phyloP scores from a whole-genome alignment of 2,888 invertebrate genomes.

The Acronicta aceris region DNA sequence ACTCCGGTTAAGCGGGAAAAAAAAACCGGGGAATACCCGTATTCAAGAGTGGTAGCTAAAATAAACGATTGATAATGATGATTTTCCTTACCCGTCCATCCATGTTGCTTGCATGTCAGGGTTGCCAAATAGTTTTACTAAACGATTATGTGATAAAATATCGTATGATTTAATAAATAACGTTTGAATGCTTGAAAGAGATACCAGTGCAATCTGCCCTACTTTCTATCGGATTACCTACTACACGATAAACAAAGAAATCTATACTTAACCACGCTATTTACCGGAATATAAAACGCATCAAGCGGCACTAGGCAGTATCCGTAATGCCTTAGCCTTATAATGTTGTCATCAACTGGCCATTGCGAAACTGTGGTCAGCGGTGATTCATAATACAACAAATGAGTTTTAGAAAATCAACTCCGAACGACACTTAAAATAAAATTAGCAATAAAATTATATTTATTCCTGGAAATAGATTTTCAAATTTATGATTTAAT shows the following conservation, averaged over 20 bases:
- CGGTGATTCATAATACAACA: constrained; percentile 47
- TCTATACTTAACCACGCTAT: constrained; percentile 12
- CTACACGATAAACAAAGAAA: constrained; percentile 29
- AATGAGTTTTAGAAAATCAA: constrained; percentile 31
- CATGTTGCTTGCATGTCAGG: no score
- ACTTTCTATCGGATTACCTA: constrained; percentile 20
- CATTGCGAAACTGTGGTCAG: constrained; percentile 53
- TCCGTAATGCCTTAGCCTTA: constrained; percentile 38
- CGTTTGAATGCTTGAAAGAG: not conserved
- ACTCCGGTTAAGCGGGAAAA: no score
- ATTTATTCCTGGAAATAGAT: no score
- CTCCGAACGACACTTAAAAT: constrained; percentile 16
- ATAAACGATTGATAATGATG: no score
- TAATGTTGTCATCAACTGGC: constrained; percentile 51
- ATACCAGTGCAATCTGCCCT: not conserved
- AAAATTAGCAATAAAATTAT: no score
- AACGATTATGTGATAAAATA: no score
- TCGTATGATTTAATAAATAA: no score
- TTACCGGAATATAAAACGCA: constrained; percentile 32
- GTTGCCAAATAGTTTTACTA: no score
- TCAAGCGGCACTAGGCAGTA: constrained; percentile 22
- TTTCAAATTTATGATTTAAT: no score
- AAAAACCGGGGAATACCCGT: no score
- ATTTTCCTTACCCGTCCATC: no score
- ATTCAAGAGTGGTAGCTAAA: no score